Conservation (phyloP, 2,113 vertebrate species). For the Myotis lucifugus region DNA sequence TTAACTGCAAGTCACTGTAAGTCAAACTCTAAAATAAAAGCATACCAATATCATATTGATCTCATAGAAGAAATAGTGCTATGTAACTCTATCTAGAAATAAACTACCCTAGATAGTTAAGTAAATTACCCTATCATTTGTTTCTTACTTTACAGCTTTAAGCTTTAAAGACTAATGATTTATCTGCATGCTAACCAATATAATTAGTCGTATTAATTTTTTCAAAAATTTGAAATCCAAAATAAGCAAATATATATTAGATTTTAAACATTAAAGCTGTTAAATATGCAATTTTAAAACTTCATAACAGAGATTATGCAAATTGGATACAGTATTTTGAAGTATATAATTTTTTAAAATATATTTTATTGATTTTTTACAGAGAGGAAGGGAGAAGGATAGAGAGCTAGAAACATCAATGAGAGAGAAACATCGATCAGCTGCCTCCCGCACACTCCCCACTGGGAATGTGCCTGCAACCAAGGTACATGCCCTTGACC, state of each 20-base stretch:
- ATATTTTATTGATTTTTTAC: too few relatives aligned
- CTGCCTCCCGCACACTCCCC: too few relatives aligned
- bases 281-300: conserved; percentile 12
- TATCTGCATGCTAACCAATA: conserved; percentile 37
- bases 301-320: conserved; percentile 12
- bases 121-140: conserved; percentile 41
- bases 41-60: neutral
- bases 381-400: too few relatives aligned
- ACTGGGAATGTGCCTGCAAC: too few relatives aligned
- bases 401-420: too few relatives aligned
- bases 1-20: conserved; percentile 63
- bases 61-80: conserved; percentile 51
- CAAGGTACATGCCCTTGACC: too few relatives aligned
- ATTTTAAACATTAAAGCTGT: conserved; percentile 43
- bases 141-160: conserved; percentile 60
- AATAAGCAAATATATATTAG: conserved; percentile 26
- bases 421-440: too few relatives aligned
- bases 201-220: conserved; percentile 56
- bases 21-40: conserved; percentile 50
- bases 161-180: conserved; percentile 47
- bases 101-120: conserved; percentile 32
- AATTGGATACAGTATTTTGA: neutral
- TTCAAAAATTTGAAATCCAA: conserved; percentile 62
- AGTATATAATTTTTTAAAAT: neutral
- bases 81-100: conserved; percentile 67